phyloP scores from a whole-genome alignment of 1,140 invertebrate genomes.

The Harlomillsia oculata region DNA sequence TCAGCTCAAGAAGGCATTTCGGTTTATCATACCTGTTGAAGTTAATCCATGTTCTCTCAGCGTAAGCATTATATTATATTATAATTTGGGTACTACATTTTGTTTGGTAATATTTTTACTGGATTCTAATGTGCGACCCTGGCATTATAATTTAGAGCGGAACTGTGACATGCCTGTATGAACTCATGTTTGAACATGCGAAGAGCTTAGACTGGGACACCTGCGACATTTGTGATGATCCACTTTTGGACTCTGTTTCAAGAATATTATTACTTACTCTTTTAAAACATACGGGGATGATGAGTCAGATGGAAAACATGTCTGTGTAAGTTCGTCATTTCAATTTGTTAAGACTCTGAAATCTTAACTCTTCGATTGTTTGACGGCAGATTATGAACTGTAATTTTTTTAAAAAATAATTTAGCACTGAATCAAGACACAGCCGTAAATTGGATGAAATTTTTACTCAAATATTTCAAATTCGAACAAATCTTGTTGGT shows the following conservation, averaged over 20 bases:
- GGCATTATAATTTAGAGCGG: too few relatives aligned
- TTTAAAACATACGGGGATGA: conserved; percentile 47
- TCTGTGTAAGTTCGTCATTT: conserved; percentile 26
- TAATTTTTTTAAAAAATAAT: background rate
- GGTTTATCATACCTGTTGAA: too few relatives aligned
- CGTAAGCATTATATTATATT: too few relatives aligned
- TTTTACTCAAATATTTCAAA: conserved; percentile 31
- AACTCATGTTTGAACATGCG: conserved; percentile 35
- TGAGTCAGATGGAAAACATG: conserved; percentile 25
- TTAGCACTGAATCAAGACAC: conserved; percentile 25
- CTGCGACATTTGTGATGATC: conserved; percentile 43
- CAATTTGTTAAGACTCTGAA: too few relatives aligned
- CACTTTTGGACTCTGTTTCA: conserved; percentile 44
- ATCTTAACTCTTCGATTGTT: too few relatives aligned
- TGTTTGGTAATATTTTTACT: background rate
- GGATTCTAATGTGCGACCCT: too few relatives aligned
- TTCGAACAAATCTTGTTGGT: conserved; percentile 21
- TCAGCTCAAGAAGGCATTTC: too few relatives aligned
- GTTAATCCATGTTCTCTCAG: too few relatives aligned
- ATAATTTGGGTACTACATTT: background rate
- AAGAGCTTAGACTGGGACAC: conserved; percentile 46
- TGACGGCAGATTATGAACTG: too few relatives aligned
- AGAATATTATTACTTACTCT: conserved; percentile 47
- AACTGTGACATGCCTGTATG: conserved; percentile 25
- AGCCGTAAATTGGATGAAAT: conserved; percentile 30